Evolutionary conservation across 2,113 vertebrate species (phyloP).

Genomic region (Scolopax mira): DNA sequence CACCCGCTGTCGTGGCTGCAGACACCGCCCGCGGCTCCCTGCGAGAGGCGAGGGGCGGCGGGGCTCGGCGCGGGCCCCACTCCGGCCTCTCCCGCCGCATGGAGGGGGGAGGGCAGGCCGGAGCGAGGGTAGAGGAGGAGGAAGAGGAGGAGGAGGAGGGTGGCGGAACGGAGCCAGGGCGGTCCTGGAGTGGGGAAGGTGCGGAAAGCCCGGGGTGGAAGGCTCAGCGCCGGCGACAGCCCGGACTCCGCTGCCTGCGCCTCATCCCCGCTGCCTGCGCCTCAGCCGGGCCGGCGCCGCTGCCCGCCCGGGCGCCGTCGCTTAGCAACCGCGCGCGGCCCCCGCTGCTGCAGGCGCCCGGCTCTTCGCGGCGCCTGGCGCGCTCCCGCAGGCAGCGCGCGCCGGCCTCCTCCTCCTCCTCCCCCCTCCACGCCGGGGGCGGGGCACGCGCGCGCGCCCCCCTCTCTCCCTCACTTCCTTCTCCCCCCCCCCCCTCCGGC

Average conservation of each 20-base stretch:
- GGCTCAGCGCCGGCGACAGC: background rate
- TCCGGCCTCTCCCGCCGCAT: constrained; percentile 27
- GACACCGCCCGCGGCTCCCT: constrained; percentile 75
- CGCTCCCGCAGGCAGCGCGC: background rate
- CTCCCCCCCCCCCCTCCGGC: too few species aligned
- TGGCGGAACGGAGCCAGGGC: background rate
- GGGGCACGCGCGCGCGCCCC: background rate
- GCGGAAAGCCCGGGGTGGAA: background rate
- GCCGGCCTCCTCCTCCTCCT: background rate
- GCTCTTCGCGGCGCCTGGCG: background rate
- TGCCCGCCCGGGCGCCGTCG: constrained; percentile 31
- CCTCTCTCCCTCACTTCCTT: too few species aligned
- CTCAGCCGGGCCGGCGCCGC: background rate
- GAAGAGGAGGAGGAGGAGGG: background rate
- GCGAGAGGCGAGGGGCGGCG: constrained; percentile 51
- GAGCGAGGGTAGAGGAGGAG: background rate
- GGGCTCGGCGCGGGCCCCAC: constrained; percentile 55
- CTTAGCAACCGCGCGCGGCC: constrained; percentile 41
- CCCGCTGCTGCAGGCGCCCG: background rate
- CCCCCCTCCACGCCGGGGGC: background rate
- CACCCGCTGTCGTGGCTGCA: constrained; percentile 51
- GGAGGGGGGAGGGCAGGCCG: background rate
- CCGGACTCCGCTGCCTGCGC: background rate
- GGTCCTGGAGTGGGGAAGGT: background rate
- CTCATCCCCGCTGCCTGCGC: background rate